Evolutionary conservation across 2,888 invertebrate genomes (phyloP), one percentile per base, ranked within the genome.

Genomic region (Lycia hirtaria): DNA sequence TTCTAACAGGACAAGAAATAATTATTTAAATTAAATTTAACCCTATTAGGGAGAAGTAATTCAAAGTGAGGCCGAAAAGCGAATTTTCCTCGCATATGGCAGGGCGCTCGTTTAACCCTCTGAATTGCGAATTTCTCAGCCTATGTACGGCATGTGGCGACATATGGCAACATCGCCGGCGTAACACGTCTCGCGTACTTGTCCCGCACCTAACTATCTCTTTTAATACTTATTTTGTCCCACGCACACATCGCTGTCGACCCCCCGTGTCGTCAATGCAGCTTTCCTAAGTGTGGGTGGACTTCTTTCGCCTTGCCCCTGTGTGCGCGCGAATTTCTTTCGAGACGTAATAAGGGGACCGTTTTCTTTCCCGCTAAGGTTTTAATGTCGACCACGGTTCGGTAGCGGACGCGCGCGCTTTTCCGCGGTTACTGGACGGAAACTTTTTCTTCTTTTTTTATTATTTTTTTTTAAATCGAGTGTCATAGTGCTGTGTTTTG

Each of bases 291-390:
- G 91, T 92, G 89, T 87, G 91, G 67, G 91, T 87, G 86, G 73
- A 87, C 88, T 91, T 87, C 90, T 89, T 90, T 87, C 83, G 82
- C 71, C 75, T 63, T 77, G 80, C 80, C 80, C 75, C 79, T 91
- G 90, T 91, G 89, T 87, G 90, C 85, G 86, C 76, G 88, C 65
- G 88, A 87, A 91, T 92, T 91, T 92, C 91, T 92, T 91, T 91
- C 88, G 90, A 90, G 91, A 90, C 89, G 90, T 91, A 90, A 90
- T 91, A 91, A 92, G 91, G 92, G 92, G 91, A 90, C 90, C 83
- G 87, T 91, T 92, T n/a, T 91, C 89, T 89, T 92, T 92, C 88
- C 89, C 90, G 89, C 89, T 87, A 88, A 89, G 92, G 92, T 91
- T 91, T 92, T 92, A 92, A 92, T 92, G 92, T 89, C 85, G 89